phyloP scores from a whole-genome alignment of 2,888 invertebrate species.

The Pristionchus mayeri region DNA sequence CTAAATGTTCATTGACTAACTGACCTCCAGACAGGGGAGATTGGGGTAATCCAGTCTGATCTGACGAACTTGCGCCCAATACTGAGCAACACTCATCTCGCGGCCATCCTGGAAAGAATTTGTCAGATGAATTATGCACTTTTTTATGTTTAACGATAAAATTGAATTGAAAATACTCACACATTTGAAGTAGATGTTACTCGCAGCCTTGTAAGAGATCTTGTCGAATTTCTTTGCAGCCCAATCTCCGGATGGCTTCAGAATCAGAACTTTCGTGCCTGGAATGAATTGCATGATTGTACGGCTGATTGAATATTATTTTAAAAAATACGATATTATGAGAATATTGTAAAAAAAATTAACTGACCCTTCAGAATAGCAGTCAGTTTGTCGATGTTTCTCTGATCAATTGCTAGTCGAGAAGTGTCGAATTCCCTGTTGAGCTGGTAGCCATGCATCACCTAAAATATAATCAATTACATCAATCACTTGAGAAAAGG shows the following conservation, averaged over 20 bases:
- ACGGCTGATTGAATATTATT: background rate
- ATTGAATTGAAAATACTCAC: too few species aligned
- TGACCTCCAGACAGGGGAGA: slow-evolving; percentile 3
- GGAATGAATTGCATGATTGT: background rate
- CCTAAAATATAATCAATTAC: background rate
- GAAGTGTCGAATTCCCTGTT: background rate
- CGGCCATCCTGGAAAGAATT: background rate
- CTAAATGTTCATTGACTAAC: too few species aligned
- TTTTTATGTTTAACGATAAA: too few species aligned
- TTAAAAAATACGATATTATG: too few species aligned
- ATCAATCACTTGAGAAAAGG: background rate
- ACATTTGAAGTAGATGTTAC: background rate
- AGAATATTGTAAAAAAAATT: too few species aligned
- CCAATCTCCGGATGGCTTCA: background rate
- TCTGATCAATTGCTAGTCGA: background rate
- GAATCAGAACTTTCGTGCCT: background rate
- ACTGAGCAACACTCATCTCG: slow-evolving; percentile 5
- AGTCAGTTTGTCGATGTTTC: background rate
- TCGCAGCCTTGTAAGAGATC: background rate
- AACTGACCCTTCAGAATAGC: background rate
- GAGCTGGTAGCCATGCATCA: background rate
- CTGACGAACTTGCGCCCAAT: background rate
- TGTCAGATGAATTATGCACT: too few species aligned
- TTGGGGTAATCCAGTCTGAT: slow-evolving; percentile 17
- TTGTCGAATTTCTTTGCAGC: background rate